Base-by-base conservation (phyloP, 2,888 invertebrate species). In the Pristionchus maxplancki region DNA sequence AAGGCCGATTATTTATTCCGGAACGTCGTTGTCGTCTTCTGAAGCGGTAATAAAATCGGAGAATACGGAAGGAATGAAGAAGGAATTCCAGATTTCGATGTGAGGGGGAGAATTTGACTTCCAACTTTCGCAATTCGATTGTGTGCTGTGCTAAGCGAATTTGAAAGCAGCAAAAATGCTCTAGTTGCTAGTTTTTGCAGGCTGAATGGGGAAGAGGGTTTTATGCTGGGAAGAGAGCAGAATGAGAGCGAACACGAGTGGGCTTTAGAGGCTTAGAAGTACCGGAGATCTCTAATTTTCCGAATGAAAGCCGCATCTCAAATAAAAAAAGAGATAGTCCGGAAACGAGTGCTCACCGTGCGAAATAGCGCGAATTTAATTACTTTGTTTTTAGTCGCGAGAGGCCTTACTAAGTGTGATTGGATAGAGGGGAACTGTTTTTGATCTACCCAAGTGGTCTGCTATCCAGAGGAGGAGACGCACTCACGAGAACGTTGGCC, bases 41-140 rank as follows among this genome's bases (percentile, higher is more conserved):
- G 24, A 34, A 28, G 82, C 15, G 48, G 34, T 50, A 48, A 34
- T 50, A 53, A 82, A 53, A 82, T 48, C 28, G 82, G 20, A 48
- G 53, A 82, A 82, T n/a, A 82, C 15, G 53, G 48, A 81, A 82
- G 50, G 44, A 82, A 82, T 28, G 24, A 82, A 82, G 48, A 4
- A 40, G 37, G 74, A 74, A 40, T 34, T 74, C 53, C 34, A 50
- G 48, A 48, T 58, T 58, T 58, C 58, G 9, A 58, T 24, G 58
- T 58, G 58, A 50, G 58, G 20, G 24, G 71, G 37, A 71, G 20
- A 20, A 37, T 71, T 15, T 71, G 71, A 71, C 71, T 71, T 71
- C 71, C 71, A 71, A 71, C 71, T 34, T n/a, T 37, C 17, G 17
- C 71, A 37, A 71, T 71, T 71, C 34, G 71, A 71, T 71, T 71